Conservation (phyloP, 2,888 invertebrate genomes). For the Dryobota labecula region DNA sequence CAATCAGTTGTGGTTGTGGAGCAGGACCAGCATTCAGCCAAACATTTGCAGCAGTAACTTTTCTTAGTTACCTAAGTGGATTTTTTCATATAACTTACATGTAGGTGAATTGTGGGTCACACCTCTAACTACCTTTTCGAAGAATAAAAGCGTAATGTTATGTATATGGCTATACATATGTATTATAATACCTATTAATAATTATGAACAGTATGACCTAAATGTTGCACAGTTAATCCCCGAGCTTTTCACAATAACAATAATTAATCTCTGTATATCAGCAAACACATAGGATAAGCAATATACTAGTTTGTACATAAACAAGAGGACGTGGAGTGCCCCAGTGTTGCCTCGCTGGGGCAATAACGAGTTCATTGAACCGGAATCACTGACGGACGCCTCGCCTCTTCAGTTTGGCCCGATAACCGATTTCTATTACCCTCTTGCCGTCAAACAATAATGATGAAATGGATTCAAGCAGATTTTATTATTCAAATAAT, state of each 20-base stretch:
- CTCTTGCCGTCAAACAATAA: slow-evolving; percentile 37
- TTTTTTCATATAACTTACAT: not conserved
- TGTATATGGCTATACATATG: too few species aligned
- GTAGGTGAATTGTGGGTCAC: too few species aligned
- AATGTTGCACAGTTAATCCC: not conserved
- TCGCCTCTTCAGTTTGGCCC: slow-evolving; percentile 45
- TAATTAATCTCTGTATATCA: slow-evolving; percentile 22
- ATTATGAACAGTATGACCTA: not conserved
- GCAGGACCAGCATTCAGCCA: too few species aligned
- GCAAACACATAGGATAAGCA: slow-evolving; percentile 14
- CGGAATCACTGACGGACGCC: slow-evolving; percentile 67
- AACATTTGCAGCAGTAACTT: too few species aligned
- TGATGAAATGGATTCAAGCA: slow-evolving; percentile 43
- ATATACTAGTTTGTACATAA: slow-evolving; percentile 51
- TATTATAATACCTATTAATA: not conserved
- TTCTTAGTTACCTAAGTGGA: too few species aligned
- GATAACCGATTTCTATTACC: slow-evolving; percentile 50
- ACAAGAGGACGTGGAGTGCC: slow-evolving; percentile 37
- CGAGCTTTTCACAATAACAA: not conserved
- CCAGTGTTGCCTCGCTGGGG: slow-evolving; percentile 33
- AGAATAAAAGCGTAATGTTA: too few species aligned
- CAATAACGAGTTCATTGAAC: slow-evolving; percentile 72
- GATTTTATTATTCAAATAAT: slow-evolving; percentile 47
- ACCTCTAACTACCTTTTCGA: too few species aligned
- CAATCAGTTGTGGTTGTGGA: too few species aligned